Conservation (phyloP, 2,888 invertebrate species). For the Punctoribates punctum region DNA sequence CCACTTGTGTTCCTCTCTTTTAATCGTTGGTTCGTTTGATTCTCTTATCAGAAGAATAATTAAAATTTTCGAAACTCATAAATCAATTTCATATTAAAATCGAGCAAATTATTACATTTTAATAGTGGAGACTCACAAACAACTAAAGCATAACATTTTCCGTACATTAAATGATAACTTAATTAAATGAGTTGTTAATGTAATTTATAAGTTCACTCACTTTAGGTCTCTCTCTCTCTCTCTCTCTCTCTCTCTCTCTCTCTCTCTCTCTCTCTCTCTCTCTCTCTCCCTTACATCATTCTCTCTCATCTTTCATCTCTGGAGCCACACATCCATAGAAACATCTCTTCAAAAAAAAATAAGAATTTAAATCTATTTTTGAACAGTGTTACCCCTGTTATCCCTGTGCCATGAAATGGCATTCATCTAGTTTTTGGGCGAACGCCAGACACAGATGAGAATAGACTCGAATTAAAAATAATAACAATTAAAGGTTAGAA, state of each 20-base stretch:
- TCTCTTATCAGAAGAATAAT: constrained; percentile 11
- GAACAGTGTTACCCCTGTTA: too few species aligned
- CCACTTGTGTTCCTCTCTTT: neutral
- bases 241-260: neutral
- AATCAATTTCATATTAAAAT: constrained; percentile 29
- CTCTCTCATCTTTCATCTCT: neutral
- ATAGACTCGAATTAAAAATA: too few species aligned
- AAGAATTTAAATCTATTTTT: too few species aligned
- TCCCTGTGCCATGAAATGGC: too few species aligned
- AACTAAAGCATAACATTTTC: constrained; percentile 19
- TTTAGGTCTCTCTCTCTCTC: neutral
- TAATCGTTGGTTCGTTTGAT: neutral
- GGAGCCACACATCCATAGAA: neutral
- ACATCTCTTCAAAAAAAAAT: neutral
- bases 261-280: neutral
- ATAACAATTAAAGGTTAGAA: too few species aligned
- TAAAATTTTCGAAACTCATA: constrained; percentile 24
- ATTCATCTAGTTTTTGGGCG: too few species aligned
- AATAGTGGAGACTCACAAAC: neutral
- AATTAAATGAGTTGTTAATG: constrained; percentile 29
- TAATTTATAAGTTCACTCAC: constrained; percentile 27
- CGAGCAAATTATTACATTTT: constrained; percentile 18
- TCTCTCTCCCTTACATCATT: neutral
- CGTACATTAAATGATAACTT: constrained; percentile 32
- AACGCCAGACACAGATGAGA: too few species aligned